A percentile compares a stretch with the other conserved stretches of the same genome.
phyloP scores from a whole-genome alignment of 53 echinoderm and acorn worm genomes.

The Antedon mediterranea region DNA sequence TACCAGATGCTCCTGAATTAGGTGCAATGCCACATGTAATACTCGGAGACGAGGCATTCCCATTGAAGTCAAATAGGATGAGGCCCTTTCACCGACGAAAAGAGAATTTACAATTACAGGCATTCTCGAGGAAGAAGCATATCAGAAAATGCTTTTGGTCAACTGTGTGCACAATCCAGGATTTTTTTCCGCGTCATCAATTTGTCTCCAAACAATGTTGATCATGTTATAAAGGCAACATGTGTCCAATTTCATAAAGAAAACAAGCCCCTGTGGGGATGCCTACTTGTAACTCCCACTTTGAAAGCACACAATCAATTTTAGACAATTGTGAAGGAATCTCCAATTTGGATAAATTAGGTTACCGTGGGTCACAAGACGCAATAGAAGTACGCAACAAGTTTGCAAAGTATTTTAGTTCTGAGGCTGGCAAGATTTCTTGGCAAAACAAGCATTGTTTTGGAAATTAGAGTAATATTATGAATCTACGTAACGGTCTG shows the following conservation, averaged over 20 bases:
- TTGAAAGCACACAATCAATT: not conserved
- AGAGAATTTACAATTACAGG: conserved; percentile 26
- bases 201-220: conserved; percentile 12
- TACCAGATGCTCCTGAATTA: conserved; percentile 20
- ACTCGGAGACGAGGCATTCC: conserved; percentile 30
- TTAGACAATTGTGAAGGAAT: not conserved
- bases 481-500: too few species aligned
- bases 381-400: conserved; percentile 21
- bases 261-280: not conserved
- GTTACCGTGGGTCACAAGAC: conserved; percentile 23
- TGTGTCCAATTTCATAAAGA: conserved; percentile 36
- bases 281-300: not conserved
- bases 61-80: conserved; percentile 32
- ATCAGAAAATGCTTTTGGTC: conserved; percentile 29
- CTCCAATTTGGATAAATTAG: conserved; percentile 7
- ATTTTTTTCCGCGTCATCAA: conserved; percentile 22
- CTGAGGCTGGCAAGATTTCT: conserved; percentile 22
- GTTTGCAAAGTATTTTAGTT: conserved; percentile 28
- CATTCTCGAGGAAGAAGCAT: conserved; percentile 26
- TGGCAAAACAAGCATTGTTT: conserved; percentile 41
- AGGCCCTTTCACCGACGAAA: conserved; percentile 27
- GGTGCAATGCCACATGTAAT: conserved; percentile 22
- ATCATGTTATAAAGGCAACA: conserved; percentile 34
- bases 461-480: too few species aligned
- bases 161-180: conserved; percentile 30